A percentile compares a stretch with the other conserved stretches of the same genome.
phyloP scores from a whole-genome alignment of 2,888 invertebrate genomes.

The Cryptocheilus praepositus region DNA sequence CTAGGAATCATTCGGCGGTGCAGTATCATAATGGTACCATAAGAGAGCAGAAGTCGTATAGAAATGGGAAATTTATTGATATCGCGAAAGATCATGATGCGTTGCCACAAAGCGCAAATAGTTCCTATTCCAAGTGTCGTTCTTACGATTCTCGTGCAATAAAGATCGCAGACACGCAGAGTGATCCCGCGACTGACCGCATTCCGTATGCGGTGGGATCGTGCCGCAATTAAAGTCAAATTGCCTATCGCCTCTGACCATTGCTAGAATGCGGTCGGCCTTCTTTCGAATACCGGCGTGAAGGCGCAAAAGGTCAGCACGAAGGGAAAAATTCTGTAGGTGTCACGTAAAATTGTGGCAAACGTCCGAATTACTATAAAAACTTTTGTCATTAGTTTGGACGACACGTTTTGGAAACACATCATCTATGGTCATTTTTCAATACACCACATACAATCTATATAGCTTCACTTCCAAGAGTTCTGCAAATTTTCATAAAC shows the following conservation, averaged over 20 bases:
- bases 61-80: no score
- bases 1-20: no score
- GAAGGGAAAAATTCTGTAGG: background rate
- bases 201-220: conserved; percentile 44
- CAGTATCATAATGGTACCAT: no score
- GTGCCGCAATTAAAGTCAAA: conserved; percentile 52
- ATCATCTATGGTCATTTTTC: no score
- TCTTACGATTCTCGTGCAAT: background rate
- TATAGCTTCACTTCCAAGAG: no score
- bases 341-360: background rate
- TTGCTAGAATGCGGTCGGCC: conserved; percentile 49
- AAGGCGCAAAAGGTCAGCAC: background rate
- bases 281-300: conserved; percentile 36
- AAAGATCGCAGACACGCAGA: no score
- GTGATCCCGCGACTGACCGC: conserved; percentile 39
- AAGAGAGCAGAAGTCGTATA: no score
- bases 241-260: conserved; percentile 32
- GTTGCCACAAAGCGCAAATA: background rate
- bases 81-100: no score
- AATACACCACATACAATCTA: no score
- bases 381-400: no score
- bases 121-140: background rate
- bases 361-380: background rate
- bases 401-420: no score
- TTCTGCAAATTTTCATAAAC: no score